Base-by-base conservation (phyloP, 1,140 invertebrate species). In the Matsumurasca onukii region DNA sequence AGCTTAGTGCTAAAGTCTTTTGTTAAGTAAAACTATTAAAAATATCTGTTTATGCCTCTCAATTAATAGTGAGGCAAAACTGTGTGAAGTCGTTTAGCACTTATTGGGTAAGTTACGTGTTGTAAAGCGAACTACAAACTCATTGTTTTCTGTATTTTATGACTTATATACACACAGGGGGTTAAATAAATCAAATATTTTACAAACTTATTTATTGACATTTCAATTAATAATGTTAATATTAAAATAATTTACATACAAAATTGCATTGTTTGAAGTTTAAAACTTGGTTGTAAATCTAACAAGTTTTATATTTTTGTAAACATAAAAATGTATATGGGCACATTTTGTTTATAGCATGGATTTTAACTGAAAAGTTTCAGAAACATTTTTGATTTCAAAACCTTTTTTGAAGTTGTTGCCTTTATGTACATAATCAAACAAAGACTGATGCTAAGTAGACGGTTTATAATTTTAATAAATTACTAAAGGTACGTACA, bases 401-500 rank as follows among this genome's bases (percentile, higher is more conserved):
- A 39, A 39, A 39, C 34, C 34, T 39, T 9, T 17, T 9, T 39
- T 39, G 34, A 39, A 9, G 5, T 39, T 39, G 17, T 17, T 39
- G 34, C 17, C 5, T 9, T 39, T 9, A 17, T 39, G 34, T 39
- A 39, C 34, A 39, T n/a, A n/a, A n/a, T n/a, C n/a, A 39, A 17
- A 39, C 34, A 39, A 39, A 39, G 17, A 39, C 17, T 9, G 5
- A 39, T 39, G 17, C 5, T 39, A 9, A 39, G 5, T 5, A 9
- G 5, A 39, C 34, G 34, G 17, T n/a, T 59, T 59, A 59, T 27
- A 59, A 59, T 27, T 59, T 59, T 59, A 12, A 59, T 59, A 59
- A 59, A 59, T 59, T 59, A 59, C 55, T 59, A 59, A 59, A 59
- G 30, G 30, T 59, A 59, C 55, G 30, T 59, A 59, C 30, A 59